phyloP scores from a whole-genome alignment of 1,140 invertebrate genomes.

The Ganaspis sp. region DNA sequence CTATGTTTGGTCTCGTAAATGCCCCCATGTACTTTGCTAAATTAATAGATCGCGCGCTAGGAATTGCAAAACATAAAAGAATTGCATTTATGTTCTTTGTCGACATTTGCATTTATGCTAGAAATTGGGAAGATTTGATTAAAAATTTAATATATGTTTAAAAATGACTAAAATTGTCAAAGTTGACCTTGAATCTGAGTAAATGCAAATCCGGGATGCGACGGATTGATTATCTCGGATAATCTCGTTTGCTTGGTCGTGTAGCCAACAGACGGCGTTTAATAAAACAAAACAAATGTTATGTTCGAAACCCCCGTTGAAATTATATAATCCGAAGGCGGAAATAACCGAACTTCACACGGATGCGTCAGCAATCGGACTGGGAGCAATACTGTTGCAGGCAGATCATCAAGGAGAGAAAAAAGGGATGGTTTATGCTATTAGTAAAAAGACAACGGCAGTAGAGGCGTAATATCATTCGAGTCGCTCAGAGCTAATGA shows the following conservation, averaged over 20 bases:
- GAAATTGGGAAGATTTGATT: conserved; percentile 50
- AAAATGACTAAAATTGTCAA: not conserved
- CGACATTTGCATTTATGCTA: conserved; percentile 50
- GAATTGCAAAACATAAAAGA: no score
- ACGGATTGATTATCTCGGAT: no score
- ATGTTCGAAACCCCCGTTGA: conserved; percentile 53
- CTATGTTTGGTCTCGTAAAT: no score
- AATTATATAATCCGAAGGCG: conserved; percentile 32
- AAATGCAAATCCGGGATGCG: conserved; percentile 26
- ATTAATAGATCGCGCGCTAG: no score
- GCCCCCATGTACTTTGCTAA: no score
- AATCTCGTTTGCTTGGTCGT: not conserved
- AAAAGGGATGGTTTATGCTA: not conserved
- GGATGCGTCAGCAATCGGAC: no score
- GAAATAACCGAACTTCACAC: conserved; percentile 40
- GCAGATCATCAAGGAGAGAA: not conserved
- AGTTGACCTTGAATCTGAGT: conserved; percentile 21
- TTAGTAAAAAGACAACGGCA: not conserved
- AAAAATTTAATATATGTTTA: conserved; percentile 35
- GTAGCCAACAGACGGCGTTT: not conserved
- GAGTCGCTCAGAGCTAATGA: conserved; percentile 22
- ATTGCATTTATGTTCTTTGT: not conserved
- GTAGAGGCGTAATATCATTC: conserved; percentile 8
- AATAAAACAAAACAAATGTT: conserved; percentile 1
- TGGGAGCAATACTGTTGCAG: conserved; percentile 38